Base-by-base conservation (phyloP, 2,797 vertebrate genomes). In the Rhincodon typus region DNA sequence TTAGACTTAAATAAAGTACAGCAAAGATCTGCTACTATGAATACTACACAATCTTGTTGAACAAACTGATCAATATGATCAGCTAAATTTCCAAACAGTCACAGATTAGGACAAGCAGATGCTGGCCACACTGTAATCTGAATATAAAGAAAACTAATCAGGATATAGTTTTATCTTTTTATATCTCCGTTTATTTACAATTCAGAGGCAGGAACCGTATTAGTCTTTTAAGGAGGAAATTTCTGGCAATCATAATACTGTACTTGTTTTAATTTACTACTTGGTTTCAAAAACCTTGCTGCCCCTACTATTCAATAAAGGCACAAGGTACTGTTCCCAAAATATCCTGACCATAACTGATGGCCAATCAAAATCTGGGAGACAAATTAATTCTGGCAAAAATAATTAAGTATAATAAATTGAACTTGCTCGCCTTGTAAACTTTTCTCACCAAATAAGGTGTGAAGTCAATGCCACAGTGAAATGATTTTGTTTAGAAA, bases 51-150 rank as follows among this genome's bases (percentile, higher is more conserved):
- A 96, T 96, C 96, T 96, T 96, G 96, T 93, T 84, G 23, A 96
- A 96, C 96, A 94, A 21, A 96, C 97, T 96, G 97, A 97, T 97
- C 98, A 98, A 97, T 97, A 97, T 98, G 98, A 98, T 97, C 96
- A 96, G 97, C 90, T 94, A 96, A 97, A 95, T 96, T 96, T 88
- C 96, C 96, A 96, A 96, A 96, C 96, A 96, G 94, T 0, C 96
- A 96, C 97, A 96, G 97, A 96, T 46, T 95, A 95, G 96, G 96
- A 95, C 95, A 96, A 97, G 96, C 94, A 96, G 96, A 97, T 96
- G 97, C 96, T 95, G 96, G 82, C 96, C 96, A 96, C 96, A 96
- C 86, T 86, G 97, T 74, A 2, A 96, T 97, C 96, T 96, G 95
- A 94, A 88, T 87, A 95, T 23, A 93, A 72, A 87, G 69, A 77